A percentile compares a stretch with the other conserved stretches of the same genome.
Conservation (phyloP, 2,888 invertebrate species). For the Patella pellucida region DNA sequence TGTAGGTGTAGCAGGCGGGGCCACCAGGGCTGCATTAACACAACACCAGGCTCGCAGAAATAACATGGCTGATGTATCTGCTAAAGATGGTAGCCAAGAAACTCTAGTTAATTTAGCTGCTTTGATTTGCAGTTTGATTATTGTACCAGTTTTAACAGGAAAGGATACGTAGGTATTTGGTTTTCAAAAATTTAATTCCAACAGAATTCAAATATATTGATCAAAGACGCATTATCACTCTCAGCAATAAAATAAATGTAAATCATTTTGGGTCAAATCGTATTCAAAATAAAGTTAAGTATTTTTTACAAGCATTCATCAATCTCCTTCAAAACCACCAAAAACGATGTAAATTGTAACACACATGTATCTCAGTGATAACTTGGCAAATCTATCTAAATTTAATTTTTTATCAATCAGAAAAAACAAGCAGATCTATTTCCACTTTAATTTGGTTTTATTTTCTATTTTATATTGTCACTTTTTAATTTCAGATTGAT, state of each 20-base stretch:
- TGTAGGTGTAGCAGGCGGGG: slow-evolving; percentile 89
- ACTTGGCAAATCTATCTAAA: too few species aligned
- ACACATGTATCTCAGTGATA: too few species aligned
- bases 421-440: too few species aligned
- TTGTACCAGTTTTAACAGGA: slow-evolving; percentile 78
- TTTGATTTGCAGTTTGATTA: slow-evolving; percentile 82
- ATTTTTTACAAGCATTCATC: too few species aligned
- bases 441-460: too few species aligned
- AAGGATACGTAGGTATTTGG: slow-evolving; percentile 61
- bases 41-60: slow-evolving; percentile 89
- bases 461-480: neutral
- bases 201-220: neutral
- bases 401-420: too few species aligned
- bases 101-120: slow-evolving; percentile 93
- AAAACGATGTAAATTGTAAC: too few species aligned
- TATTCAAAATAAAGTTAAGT: too few species aligned
- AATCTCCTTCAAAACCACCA: too few species aligned
- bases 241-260: too few species aligned
- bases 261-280: too few species aligned
- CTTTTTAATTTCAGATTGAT: slow-evolving; percentile 75
- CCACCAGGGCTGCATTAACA: slow-evolving; percentile 87
- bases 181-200: neutral
- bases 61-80: slow-evolving; percentile 88
- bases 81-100: slow-evolving; percentile 97
- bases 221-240: too few species aligned